phyloP scores from a whole-genome alignment of 2,888 invertebrate species.

The Camponotus fellah region DNA sequence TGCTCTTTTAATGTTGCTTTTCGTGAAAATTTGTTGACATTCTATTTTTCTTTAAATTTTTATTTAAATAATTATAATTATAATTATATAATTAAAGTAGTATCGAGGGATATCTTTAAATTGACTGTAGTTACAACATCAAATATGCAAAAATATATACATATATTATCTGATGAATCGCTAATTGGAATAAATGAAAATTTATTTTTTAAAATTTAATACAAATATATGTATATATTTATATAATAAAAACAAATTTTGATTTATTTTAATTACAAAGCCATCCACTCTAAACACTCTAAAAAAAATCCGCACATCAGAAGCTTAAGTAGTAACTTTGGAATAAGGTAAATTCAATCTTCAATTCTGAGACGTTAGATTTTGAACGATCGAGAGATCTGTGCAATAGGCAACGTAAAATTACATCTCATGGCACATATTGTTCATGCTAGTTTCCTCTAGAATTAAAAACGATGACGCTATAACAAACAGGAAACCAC shows the following conservation, averaged over 20 bases:
- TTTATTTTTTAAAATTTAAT: too few species aligned
- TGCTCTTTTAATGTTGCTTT: background rate
- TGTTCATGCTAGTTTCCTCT: background rate
- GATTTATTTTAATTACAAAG: background rate
- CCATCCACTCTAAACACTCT: background rate
- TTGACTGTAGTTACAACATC: too few species aligned
- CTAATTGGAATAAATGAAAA: too few species aligned
- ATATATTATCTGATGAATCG: too few species aligned
- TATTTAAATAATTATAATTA: too few species aligned
- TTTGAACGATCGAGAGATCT: background rate
- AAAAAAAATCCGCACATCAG: background rate
- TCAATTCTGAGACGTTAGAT: background rate
- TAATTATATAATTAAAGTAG: background rate
- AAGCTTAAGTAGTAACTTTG: background rate
- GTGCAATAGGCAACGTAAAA: background rate
- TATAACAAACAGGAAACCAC: constrained; percentile 40
- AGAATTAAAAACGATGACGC: constrained; percentile 38
- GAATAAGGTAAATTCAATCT: background rate
- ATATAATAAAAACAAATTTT: background rate
- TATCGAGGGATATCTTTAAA: background rate
- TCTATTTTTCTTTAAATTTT: background rate
- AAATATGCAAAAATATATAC: too few species aligned
- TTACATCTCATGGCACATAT: background rate
- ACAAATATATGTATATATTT: too few species aligned
- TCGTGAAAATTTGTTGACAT: background rate